Conservation (phyloP, 2,797 vertebrate species). For the Eulemur rubriventer region DNA sequence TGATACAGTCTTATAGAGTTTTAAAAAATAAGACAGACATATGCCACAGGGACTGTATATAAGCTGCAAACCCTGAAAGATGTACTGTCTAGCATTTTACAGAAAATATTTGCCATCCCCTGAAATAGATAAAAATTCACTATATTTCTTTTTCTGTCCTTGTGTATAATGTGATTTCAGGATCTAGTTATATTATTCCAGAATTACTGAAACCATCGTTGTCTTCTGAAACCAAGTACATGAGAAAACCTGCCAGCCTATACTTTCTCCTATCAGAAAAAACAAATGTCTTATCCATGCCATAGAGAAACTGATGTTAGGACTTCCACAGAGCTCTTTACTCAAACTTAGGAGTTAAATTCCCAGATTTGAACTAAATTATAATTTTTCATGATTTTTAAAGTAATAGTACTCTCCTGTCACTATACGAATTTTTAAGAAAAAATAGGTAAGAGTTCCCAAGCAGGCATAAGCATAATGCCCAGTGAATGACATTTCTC, state of each 20-base stretch:
- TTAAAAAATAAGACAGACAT: neutral
- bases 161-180: neutral
- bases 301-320: neutral
- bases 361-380: neutral
- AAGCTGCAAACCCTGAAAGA: neutral
- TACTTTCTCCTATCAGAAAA: neutral
- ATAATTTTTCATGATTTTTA: neutral
- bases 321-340: neutral
- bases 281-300: neutral
- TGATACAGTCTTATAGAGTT: neutral
- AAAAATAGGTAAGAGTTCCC: too few relatives aligned
- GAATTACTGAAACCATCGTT: neutral
- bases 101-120: neutral
- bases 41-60: neutral
- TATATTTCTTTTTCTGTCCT: neutral
- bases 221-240: neutral
- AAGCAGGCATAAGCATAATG: neutral
- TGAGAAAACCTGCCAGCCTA: neutral
- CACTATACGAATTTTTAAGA: neutral
- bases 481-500: neutral
- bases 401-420: neutral
- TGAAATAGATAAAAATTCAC: neutral
- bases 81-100: neutral
- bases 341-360: neutral
- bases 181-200: neutral